Percentiles rank a stretch among this genome's conserved stretches.
Conservation (phyloP, 2,888 invertebrate species). For the Vesta saturnalis region DNA sequence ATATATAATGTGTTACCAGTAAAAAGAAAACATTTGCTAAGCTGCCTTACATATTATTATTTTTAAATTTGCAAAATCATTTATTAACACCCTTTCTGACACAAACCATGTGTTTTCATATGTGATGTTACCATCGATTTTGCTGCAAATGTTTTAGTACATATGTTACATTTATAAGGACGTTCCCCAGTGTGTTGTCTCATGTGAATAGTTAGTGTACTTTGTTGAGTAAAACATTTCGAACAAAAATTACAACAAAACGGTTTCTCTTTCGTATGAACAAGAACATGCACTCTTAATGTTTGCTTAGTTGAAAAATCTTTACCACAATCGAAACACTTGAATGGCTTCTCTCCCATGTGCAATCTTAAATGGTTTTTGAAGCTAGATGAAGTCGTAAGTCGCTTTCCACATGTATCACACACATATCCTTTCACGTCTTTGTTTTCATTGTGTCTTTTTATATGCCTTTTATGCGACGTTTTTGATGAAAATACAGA, state of each 20-base stretch:
- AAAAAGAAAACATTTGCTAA: too few relatives aligned
- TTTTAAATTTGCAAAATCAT: too few relatives aligned
- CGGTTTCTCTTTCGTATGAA: slow-evolving; percentile 52
- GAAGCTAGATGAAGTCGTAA: slow-evolving; percentile 51
- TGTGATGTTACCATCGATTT: background rate
- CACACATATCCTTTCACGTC: too few relatives aligned
- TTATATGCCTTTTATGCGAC: too few relatives aligned
- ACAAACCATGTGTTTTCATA: background rate
- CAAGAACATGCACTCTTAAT: slow-evolving; percentile 55
- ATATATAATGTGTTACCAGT: too few relatives aligned
- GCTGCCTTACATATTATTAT: too few relatives aligned
- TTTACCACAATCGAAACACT: slow-evolving; percentile 53
- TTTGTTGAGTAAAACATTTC: slow-evolving; percentile 52
- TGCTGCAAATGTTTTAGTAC: background rate
- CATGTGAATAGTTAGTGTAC: slow-evolving; percentile 53
- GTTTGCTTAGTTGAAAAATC: slow-evolving; percentile 52
- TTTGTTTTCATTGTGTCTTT: too few relatives aligned
- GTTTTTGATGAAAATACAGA: too few relatives aligned
- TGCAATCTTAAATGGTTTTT: slow-evolving; percentile 51
- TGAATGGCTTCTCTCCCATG: slow-evolving; percentile 53
- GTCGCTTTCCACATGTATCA: slow-evolving; percentile 53
- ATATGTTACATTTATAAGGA: slow-evolving; percentile 60
- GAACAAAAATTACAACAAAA: slow-evolving; percentile 48
- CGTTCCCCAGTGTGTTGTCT: slow-evolving; percentile 48
- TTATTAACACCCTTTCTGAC: too few relatives aligned